A percentile compares a stretch with the other conserved stretches of the same genome.
phyloP scores from a whole-genome alignment of 1,140 invertebrate genomes.

The Neomicropteryx cornuta region DNA sequence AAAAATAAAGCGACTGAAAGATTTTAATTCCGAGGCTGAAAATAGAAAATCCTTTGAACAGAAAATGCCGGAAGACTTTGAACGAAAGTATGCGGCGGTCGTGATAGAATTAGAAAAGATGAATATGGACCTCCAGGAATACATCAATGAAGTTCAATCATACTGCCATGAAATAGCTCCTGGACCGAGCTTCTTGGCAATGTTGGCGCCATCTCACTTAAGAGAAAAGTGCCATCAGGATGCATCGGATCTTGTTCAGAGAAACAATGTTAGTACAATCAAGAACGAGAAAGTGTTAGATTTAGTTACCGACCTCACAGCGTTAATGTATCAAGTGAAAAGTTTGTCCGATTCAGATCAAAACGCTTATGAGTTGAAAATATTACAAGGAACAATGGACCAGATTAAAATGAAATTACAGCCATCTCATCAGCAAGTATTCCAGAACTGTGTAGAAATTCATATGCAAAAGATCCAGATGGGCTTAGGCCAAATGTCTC shows the following conservation, averaged over 20 bases:
- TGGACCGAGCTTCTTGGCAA: slow-evolving; percentile 75
- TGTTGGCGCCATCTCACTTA: slow-evolving; percentile 78
- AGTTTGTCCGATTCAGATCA: slow-evolving; percentile 81
- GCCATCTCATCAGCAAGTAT: slow-evolving; percentile 66
- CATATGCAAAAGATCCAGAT: slow-evolving; percentile 88
- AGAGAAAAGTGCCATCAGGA: slow-evolving; percentile 79
- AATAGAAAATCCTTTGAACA: slow-evolving; percentile 71
- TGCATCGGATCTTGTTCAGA: slow-evolving; percentile 68
- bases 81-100: slow-evolving; percentile 77
- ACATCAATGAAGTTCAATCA: slow-evolving; percentile 74
- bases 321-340: slow-evolving; percentile 87
- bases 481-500: slow-evolving; percentile 50
- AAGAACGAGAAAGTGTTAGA: slow-evolving; percentile 54
- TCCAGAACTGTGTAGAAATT: slow-evolving; percentile 84
- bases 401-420: slow-evolving; percentile 75
- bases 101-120: slow-evolving; percentile 87
- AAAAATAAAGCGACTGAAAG: slow-evolving; percentile 68
- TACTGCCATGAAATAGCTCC: slow-evolving; percentile 81
- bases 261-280: slow-evolving; percentile 54
- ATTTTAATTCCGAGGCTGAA: slow-evolving; percentile 88
- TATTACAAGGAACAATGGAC: slow-evolving; percentile 83
- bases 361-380: slow-evolving; percentile 85
- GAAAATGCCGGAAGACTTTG: slow-evolving; percentile 72
- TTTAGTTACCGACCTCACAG: slow-evolving; percentile 79
- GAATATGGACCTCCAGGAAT: slow-evolving; percentile 78